phyloP scores from a whole-genome alignment of 2,797 vertebrate genomes.

The Serranus cabrilla region DNA sequence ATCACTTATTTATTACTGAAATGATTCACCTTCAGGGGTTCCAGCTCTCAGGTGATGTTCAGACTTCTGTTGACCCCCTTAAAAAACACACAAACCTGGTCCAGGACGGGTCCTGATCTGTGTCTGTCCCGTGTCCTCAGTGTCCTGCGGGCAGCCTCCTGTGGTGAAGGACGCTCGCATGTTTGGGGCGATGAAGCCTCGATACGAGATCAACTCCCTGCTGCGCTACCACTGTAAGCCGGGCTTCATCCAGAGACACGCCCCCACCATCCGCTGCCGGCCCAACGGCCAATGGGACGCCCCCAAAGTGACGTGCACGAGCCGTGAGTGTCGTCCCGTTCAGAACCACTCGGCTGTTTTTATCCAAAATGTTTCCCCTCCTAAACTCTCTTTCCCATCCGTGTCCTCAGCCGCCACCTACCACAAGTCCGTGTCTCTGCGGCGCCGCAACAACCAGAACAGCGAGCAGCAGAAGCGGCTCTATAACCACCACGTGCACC shows the following conservation, averaged over 20 bases:
- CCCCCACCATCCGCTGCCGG: conserved; percentile 92
- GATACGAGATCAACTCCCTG: conserved; percentile 94
- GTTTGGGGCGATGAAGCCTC: conserved; percentile 91
- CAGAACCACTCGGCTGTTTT: background rate
- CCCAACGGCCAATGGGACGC: conserved; percentile 92
- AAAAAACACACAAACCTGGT: no score
- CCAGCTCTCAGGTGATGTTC: no score
- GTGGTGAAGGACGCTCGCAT: conserved; percentile 91
- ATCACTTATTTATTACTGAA: no score
- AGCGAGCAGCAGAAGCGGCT: conserved; percentile 78
- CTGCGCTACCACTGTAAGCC: conserved; percentile 95
- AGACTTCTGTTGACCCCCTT: no score
- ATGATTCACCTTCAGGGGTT: no score
- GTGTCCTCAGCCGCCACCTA: conserved; percentile 90
- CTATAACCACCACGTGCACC: conserved; percentile 83
- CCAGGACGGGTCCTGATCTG: no score
- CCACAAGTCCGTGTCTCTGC: conserved; percentile 88
- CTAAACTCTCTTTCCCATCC: conserved; percentile 27
- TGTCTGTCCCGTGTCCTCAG: conserved; percentile 28
- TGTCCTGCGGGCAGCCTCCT: conserved; percentile 87
- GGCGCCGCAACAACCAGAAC: conserved; percentile 85
- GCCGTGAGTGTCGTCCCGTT: conserved; percentile 85
- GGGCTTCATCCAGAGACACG: conserved; percentile 94
- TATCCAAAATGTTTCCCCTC: background rate
- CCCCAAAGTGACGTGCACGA: conserved; percentile 93